Evolutionary conservation across 2,797 vertebrate species (phyloP), one percentile per base, ranked within the genome.

Genomic region (Coendou prehensilis): DNA sequence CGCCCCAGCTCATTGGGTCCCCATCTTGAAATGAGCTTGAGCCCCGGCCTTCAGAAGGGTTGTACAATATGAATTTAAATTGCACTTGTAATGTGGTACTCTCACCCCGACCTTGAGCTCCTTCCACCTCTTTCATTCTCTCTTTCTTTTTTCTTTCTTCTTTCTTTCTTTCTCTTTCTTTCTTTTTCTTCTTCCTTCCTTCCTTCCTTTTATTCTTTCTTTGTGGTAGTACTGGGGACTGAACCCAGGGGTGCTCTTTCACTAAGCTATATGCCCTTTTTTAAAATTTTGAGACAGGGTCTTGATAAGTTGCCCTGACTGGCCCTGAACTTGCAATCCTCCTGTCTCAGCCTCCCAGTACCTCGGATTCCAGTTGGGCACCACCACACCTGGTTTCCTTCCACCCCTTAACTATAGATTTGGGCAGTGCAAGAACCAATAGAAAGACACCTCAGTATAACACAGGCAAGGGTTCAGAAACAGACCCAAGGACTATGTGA

Each of bases 401-500:
- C 76, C 30, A 13, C 37, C 18, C 23, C 20, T 67, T 89, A 33
- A 56, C 10, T 89, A 11, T 26, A 47, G 63, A 41, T 61, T 63
- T 69, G 93, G 50, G 10, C 61, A 50, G n/a, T 13, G 1, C 1
- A 75, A 82, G 54, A 79, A 37, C 41, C 5, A 80, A 28, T 3
- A 82, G 45, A 92, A 9, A 69, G 57, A 69, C 4, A 28, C 0
- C 11, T 33, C n/a, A 10, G 0, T 67, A 15, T 87, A 52, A 84
- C 57, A 91, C 69, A 95, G 91, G 17, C n/a, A 54, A 63, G 54
- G 54, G 33, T 73, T 37, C 73, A 67, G 89, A 94, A 64, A n/a
- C 1, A 41, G 69, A 28, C 57, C 52, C 91, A 33, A 86, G 26
- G 26, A 61, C 67, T 76, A 1, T 41, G 37, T 59, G 37, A 20